A percentile compares a stretch with the other conserved stretches of the same genome.
phyloP scores from a whole-genome alignment of 2,113 vertebrate species.

The Tupaia tana region DNA sequence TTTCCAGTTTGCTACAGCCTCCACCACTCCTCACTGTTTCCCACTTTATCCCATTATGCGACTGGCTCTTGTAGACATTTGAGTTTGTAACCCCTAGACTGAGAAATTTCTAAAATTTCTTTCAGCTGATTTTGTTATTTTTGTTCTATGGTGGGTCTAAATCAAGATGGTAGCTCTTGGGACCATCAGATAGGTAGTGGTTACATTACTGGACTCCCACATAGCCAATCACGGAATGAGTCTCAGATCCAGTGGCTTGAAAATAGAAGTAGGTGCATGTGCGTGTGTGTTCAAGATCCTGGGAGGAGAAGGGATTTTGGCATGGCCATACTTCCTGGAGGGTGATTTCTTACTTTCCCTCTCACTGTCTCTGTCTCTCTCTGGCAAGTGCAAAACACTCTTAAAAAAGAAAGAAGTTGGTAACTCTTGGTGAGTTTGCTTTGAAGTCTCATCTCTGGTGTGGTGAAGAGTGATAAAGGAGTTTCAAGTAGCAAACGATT shows the following conservation, averaged over 20 bases:
- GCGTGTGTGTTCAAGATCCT: no score
- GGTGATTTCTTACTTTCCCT: no score
- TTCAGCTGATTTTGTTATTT: not conserved
- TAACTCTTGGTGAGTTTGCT: not conserved
- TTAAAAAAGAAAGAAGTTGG: not conserved
- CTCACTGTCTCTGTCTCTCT: no score
- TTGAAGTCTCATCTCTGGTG: not conserved
- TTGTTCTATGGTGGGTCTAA: not conserved
- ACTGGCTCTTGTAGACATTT: not conserved
- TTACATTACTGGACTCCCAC: no score
- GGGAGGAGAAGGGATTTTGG: no score
- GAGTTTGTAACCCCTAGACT: not conserved
- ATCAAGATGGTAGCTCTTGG: not conserved
- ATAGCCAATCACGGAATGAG: no score
- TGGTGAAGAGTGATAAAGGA: not conserved
- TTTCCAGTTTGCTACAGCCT: not conserved
- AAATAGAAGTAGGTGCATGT: no score
- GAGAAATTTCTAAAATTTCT: not conserved
- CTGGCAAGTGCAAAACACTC: no score
- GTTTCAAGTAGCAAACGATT: not conserved
- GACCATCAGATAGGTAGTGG: no score
- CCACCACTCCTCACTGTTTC: not conserved
- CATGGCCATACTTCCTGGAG: no score
- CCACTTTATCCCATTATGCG: not conserved
- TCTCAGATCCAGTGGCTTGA: no score